Base-by-base conservation (phyloP, 2,113 vertebrate species). In the Ailuropoda melanoleuca region DNA sequence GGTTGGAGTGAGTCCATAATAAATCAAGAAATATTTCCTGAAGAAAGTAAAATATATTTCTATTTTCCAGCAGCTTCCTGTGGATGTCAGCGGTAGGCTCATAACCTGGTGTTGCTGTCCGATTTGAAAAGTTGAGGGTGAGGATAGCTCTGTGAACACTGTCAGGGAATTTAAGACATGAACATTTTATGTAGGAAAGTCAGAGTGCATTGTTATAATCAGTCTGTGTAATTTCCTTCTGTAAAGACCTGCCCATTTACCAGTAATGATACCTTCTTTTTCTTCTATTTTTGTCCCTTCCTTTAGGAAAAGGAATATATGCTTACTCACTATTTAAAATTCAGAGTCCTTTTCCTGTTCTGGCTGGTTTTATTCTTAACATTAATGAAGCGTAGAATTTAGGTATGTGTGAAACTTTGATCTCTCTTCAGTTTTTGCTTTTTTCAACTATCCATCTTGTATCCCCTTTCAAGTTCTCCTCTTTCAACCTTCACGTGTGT, bases 281-380 rank as follows among this genome's bases (percentile, higher is more conserved):
- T 93, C 95, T 85, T 96, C 98, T 98, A 98, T 98, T 98, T 98
- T 96, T 97, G 94, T 97, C 97, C 85, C 97, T 98, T 98, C 98
- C 97, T 98, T 97, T 98, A 95, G 97, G 97, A 97, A 97, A 74
- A 96, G 90, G 97, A 96, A 94, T 97, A 96, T 97, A 91, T 98
- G 97, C 97, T 98, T 97, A 96, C 95, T 98, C 96, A 97, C 95
- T 97, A 88, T 95, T 97, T 97, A 96, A 97, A 95, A 96, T 93
- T 96, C 92, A 72, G 26, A 97, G 96, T 97, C 93, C 90, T 88
- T 98, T 98, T 98, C 97, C 98, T 96, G 97, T 97, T 96, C 37
- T 34, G 37, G 31, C 90, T 95, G 64, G 88, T 97, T 95, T 97
- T 81, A 88, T 98, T 96, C n/a, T 26, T 95, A 26, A 31, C 46